Evolutionary conservation across 2,797 vertebrate species (phyloP).

Genomic region (Crenichthys baileyi): DNA sequence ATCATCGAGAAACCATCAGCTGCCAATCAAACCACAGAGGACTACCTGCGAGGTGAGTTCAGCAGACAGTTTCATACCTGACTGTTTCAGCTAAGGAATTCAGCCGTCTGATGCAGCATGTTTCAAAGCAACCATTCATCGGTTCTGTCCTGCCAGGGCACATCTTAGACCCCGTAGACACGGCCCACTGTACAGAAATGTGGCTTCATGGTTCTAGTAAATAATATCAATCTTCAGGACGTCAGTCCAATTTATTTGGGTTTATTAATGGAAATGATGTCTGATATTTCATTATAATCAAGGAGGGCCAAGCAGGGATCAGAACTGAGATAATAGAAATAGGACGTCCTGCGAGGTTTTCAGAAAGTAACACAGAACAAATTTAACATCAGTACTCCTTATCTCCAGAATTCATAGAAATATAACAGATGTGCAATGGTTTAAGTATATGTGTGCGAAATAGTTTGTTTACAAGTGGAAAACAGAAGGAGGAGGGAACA

Average conservation of each 20-base stretch:
- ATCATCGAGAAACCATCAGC: constrained; percentile 66
- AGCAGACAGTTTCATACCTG: neutral
- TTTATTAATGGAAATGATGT: neutral
- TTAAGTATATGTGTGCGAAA: no score
- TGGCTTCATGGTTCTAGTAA: no score
- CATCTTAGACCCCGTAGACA: neutral
- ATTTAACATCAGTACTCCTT: neutral
- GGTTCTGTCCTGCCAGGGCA: neutral
- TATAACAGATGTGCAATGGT: no score
- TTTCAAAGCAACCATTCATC: no score
- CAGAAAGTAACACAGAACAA: neutral
- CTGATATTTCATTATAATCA: neutral
- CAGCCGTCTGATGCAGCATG: no score
- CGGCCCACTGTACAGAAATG: no score
- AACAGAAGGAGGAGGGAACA: no score
- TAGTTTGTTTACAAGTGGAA: no score
- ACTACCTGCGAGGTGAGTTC: constrained; percentile 80
- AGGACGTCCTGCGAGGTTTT: neutral
- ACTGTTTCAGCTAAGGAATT: no score
- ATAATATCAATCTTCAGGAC: neutral
- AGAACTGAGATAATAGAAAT: neutral
- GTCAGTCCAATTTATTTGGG: neutral
- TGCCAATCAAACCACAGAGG: constrained; percentile 51
- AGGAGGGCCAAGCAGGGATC: neutral
- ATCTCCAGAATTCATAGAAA: no score